Conservation (phyloP, 2,888 invertebrate species). For the Dynastes hyllus region DNA sequence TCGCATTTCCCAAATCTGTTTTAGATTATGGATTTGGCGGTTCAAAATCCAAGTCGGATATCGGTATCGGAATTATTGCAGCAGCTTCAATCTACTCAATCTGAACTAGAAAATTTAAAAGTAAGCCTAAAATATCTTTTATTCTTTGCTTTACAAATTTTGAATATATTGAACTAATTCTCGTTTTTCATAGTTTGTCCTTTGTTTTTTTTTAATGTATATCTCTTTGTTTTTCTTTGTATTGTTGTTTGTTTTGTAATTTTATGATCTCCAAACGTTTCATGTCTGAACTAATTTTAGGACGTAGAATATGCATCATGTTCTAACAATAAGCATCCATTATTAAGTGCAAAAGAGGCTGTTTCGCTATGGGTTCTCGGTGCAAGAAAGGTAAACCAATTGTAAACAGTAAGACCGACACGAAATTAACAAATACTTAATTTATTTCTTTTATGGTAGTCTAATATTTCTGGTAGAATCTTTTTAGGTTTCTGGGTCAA, state of each 20-base stretch:
- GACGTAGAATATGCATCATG: conserved; percentile 80
- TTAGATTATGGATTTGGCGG: conserved; percentile 72
- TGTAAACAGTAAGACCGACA: conserved; percentile 37
- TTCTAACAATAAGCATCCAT: conserved; percentile 83
- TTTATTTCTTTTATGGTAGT: conserved; percentile 37
- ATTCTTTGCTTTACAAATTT: neutral
- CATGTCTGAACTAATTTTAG: conserved; percentile 72
- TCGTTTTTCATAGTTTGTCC: too few relatives aligned
- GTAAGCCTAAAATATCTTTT: conserved; percentile 70
- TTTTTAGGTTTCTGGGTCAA: conserved; percentile 43
- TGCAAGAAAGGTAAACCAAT: conserved; percentile 86
- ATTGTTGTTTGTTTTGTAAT: neutral
- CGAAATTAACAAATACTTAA: conserved; percentile 49
- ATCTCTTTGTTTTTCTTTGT: too few relatives aligned
- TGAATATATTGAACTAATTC: too few relatives aligned
- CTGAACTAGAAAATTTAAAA: conserved; percentile 90
- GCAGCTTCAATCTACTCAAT: conserved; percentile 88
- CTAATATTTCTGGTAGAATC: conserved; percentile 34
- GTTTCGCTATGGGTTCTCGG: conserved; percentile 95
- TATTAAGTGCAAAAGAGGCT: conserved; percentile 95
- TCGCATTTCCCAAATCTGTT: neutral
- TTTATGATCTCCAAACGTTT: conserved; percentile 4
- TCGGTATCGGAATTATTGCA: conserved; percentile 88
- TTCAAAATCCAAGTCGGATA: conserved; percentile 79
- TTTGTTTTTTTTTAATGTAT: too few relatives aligned